Percentiles rank a stretch among this genome's conserved stretches.
These are phyloP conservation scores for Musca vetustissima DNA, from an alignment of 1,140 invertebrate genomes.

Conservation along the genomic window DNA sequence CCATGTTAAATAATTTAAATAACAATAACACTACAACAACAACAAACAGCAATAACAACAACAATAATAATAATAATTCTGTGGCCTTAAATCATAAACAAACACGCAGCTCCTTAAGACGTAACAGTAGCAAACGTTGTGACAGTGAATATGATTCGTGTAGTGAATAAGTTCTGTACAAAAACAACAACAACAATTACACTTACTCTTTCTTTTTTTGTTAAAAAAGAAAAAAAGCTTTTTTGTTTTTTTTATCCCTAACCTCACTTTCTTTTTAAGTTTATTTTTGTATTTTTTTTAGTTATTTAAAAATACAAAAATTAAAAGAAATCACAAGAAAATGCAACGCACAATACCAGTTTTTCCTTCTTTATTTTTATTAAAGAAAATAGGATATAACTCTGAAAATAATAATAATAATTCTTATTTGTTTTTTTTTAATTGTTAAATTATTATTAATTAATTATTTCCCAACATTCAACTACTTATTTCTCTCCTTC, in stretches of 20 bases:
- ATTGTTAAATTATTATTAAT: no score
- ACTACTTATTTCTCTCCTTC: no score
- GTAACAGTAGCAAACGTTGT: slow-evolving; percentile 39
- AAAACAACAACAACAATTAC: no score
- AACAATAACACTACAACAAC: slow-evolving; percentile 25
- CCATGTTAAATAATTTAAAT: slow-evolving; percentile 10
- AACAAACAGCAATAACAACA: slow-evolving; percentile 28
- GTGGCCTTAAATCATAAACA: slow-evolving; percentile 26
- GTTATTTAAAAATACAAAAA: slow-evolving; percentile 34
- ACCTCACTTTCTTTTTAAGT: neutral
- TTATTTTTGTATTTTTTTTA: neutral
- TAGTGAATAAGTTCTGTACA: slow-evolving; percentile 42
- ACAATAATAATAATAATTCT: slow-evolving; percentile 29
- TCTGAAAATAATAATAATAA: no score
- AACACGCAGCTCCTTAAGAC: slow-evolving; percentile 25
- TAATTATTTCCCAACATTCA: no score
- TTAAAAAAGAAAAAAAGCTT: neutral
- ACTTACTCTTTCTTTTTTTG: slow-evolving; percentile 4
- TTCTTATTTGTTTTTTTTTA: no score
- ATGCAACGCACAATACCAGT: neutral
- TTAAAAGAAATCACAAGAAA: slow-evolving; percentile 19
- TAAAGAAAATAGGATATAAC: no score
- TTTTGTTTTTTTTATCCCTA: neutral
- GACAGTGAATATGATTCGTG: slow-evolving; percentile 54
- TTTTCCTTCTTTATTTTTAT: no score